These are phyloP conservation scores for Xenopus tropicalis DNA, from an alignment of 2,113 vertebrate genomes.

Conservation along the genomic window UCB_Xtro_10.0 CM004443.2:149511001-149511500, in stretches of 20 bases:
- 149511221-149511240: constrained; percentile 73
- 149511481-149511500: too few species aligned
- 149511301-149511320: constrained; percentile 74
- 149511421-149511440: too few species aligned
- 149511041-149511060: constrained; percentile 62
- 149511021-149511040: constrained; percentile 61
- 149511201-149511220: constrained; percentile 74
- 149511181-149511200: constrained; percentile 82
- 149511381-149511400: constrained; percentile 7
- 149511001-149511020: constrained; percentile 69
- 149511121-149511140: constrained; percentile 95
- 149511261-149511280: constrained; percentile 76
- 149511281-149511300: constrained; percentile 75
- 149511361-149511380: constrained; percentile 7
- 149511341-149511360: constrained; percentile 32
- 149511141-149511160: constrained; percentile 89
- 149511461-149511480: too few species aligned
- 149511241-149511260: constrained; percentile 84
- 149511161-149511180: constrained; percentile 87
- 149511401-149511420: constrained; percentile 15
- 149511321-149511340: constrained; percentile 36
- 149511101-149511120: constrained; percentile 98
- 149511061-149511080: constrained; percentile 79
- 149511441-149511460: too few species aligned
- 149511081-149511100: constrained; percentile 95